Evolutionary conservation across 2,113 vertebrate species (phyloP).

Genomic region (Takifugu bimaculatus): DNA sequence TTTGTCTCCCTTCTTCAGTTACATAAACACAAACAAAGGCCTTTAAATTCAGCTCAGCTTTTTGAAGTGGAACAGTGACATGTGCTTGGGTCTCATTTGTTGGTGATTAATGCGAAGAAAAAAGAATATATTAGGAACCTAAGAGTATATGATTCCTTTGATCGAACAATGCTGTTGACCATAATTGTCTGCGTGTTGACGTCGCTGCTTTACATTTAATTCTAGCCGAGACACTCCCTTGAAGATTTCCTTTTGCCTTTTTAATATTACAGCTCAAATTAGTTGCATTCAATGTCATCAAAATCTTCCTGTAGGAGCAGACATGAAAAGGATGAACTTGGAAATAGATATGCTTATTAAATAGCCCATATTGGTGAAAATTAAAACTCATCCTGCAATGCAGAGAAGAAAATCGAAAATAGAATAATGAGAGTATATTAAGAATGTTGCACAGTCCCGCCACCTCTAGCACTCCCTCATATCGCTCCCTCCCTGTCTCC

Average conservation of each 20-base stretch:
- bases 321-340: conserved; percentile 33
- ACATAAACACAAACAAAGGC: conserved; percentile 71
- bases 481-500: conserved; percentile 76
- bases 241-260: conserved; percentile 59
- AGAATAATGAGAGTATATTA: conserved; percentile 2
- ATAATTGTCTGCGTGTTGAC: conserved; percentile 59
- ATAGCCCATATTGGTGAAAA: conserved; percentile 3
- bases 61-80: conserved; percentile 70
- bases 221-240: conserved; percentile 47
- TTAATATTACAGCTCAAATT: conserved; percentile 55
- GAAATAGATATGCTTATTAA: conserved; percentile 30
- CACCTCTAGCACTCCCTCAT: conserved; percentile 25
- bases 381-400: background rate
- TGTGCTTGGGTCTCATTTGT: conserved; percentile 63
- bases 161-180: conserved; percentile 60
- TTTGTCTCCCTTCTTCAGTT: conserved; percentile 69
- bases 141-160: conserved; percentile 56
- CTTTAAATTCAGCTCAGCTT: conserved; percentile 58
- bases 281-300: conserved; percentile 61
- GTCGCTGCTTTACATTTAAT: conserved; percentile 66
- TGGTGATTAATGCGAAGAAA: conserved; percentile 65
- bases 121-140: conserved; percentile 51
- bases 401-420: background rate
- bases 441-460: conserved; percentile 18
- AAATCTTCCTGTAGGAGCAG: conserved; percentile 23